Evolutionary conservation across 2,113 vertebrate species (phyloP), one percentile per base, ranked within the genome.

Genomic region (Notothenia rossii): DNA sequence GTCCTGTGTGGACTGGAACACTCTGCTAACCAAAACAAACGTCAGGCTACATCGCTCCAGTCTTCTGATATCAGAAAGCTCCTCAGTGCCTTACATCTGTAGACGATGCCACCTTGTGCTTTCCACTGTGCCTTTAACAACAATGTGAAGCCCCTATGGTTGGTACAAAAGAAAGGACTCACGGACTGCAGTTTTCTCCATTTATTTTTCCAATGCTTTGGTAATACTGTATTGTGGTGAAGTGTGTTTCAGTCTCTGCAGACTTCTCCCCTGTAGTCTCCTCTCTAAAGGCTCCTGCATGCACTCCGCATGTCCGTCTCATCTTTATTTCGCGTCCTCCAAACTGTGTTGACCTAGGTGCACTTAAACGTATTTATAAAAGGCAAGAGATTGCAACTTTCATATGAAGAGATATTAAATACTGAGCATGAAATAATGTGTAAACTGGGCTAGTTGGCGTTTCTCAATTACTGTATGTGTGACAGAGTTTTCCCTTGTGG

Each of bases 331-430:
- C 58, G 79, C 29, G n/a, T 85, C 61, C 66, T 77, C 25, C 33
- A 79, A 82, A 86, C 66, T 75, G 65, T 88, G 82, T 86, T 84
- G 77, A 91, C 84, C 49, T 2, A 85, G 86, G 86, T 92, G 93
- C 89, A 92, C 88, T 94, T 92, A 92, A 86, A 89, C 22, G 2
- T 93, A 87, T 91, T 92, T 92, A 90, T 87, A 77, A 86, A 86
- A 75, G 76, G 85, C 70, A 79, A 80, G 18, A 74, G 48, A 66
- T 77, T 85, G 86, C 61, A 58, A 40, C 58, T 84, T 83, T 86
- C 67, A 87, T 62, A 89, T 87, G 84, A 85, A 89, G 84, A 85
- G 22, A 87, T 84, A 33, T 84, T 51, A 54, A 77, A 88, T 59
- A 65, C 61, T 22, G 53, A 79, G 54, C 72, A 60, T 73, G 54